A percentile compares a stretch with the other conserved stretches of the same genome.
Evolutionary conservation across 1,140 invertebrate genomes (phyloP).

Genomic region (Chlorops oryzae): DNA sequence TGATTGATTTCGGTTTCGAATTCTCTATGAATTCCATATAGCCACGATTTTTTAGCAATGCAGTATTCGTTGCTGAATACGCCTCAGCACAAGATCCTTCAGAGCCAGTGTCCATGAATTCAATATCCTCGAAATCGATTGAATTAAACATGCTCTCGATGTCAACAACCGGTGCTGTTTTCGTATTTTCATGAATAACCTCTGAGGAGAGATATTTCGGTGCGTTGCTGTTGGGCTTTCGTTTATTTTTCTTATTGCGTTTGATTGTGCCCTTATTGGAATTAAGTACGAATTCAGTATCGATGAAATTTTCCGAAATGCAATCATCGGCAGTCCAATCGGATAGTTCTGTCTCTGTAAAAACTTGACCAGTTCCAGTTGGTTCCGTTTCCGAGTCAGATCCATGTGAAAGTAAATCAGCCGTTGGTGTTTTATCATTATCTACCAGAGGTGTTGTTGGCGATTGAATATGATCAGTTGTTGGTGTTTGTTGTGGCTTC

Average conservation of each 20-base stretch:
- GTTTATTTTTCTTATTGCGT: conserved; percentile 47
- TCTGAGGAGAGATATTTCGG: conserved; percentile 40
- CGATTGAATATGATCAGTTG: conserved; percentile 12
- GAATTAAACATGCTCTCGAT: conserved; percentile 40
- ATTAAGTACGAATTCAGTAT: conserved; percentile 58
- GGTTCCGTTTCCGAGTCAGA: conserved; percentile 54
- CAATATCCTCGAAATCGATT: conserved; percentile 52
- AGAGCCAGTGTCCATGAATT: conserved; percentile 70
- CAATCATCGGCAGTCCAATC: conserved; percentile 76
- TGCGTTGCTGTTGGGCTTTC: conserved; percentile 17
- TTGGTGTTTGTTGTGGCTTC: conserved; percentile 30
- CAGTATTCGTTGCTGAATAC: conserved; percentile 52
- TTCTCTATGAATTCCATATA: conserved; percentile 63
- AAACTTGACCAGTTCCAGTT: conserved; percentile 60
- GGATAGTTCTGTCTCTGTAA: conserved; percentile 77
- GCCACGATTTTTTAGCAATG: conserved; percentile 56
- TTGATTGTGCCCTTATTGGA: conserved; percentile 52
- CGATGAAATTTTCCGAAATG: conserved; percentile 66
- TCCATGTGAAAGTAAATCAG: conserved; percentile 24
- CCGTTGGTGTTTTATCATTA: conserved; percentile 44
- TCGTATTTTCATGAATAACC: conserved; percentile 30
- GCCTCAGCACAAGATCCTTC: conserved; percentile 57
- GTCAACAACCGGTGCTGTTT: conserved; percentile 36
- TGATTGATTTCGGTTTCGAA: conserved; percentile 11
- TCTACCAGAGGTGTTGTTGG: conserved; percentile 27